phyloP scores from a whole-genome alignment of 2,113 vertebrate species.

The mouse (Mus musculus) region DNA sequence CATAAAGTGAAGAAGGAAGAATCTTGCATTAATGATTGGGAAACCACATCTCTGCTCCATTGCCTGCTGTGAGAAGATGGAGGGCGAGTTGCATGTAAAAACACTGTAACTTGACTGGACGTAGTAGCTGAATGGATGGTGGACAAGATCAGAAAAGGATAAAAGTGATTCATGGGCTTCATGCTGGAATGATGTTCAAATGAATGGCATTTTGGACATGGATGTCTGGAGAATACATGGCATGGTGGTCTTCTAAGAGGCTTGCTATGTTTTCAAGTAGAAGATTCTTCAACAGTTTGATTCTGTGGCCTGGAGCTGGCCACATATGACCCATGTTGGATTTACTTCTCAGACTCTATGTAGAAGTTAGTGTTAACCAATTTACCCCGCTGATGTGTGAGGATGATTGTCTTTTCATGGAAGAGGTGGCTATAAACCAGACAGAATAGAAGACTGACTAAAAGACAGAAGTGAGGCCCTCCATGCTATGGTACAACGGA shows the following conservation, averaged over 20 bases:
- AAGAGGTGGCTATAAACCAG: constrained; percentile 64
- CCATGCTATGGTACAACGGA: constrained; percentile 2
- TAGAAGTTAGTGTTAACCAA: constrained; percentile 53
- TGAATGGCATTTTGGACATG: not conserved
- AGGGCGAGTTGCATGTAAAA: not conserved
- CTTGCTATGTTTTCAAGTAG: not conserved
- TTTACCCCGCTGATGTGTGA: constrained; percentile 52
- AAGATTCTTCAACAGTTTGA: not conserved
- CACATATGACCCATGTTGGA: not conserved
- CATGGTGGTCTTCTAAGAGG: not conserved
- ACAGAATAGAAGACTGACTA: constrained; percentile 32
- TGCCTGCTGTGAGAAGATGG: not conserved
- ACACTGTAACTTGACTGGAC: not conserved
- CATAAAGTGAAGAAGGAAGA: constrained; percentile 1
- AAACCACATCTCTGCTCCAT: not conserved
- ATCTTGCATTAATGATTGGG: not conserved
- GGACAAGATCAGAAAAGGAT: not conserved
- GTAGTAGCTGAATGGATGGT: not conserved
- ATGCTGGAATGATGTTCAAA: too few relatives aligned
- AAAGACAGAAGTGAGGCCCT: constrained; percentile 46
- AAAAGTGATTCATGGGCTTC: not conserved
- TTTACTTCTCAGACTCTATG: not conserved
- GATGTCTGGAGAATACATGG: not conserved
- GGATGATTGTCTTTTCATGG: not conserved
- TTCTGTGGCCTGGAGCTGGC: not conserved